Base-by-base conservation (phyloP, 2,888 invertebrate genomes). In the Chrysolina oricalcia region DNA sequence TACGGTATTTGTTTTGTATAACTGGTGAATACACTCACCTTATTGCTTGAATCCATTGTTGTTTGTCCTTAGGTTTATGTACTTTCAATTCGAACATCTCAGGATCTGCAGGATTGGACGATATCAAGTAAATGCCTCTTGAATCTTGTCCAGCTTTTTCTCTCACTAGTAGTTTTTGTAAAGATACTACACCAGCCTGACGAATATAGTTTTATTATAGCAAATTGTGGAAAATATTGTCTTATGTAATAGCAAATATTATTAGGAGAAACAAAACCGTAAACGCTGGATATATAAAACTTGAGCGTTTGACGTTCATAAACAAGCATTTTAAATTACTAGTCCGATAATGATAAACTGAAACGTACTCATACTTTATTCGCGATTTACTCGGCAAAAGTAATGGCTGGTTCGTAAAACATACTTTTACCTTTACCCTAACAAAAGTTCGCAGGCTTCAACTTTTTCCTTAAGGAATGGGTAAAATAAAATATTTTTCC, bases 41-140 rank as follows among this genome's bases (percentile, higher is more conserved):
- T 83, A 98, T 94, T 50, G 95, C 93, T 85, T 94, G 94, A 86
- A 98, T 96, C 98, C 98, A 98, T 13, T 92, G 90, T 85, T 95
- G 94, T 86, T 97, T 95, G 84, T 98, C 97, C 88, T 96, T 96
- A 41, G 97, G 97, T 79, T 95, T 93, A 85, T 96, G 95, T 35
- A 94, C 93, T 86, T 97, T 93, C 70, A 98, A 90, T 87, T 98
- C 98, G 87, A 98, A 98, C 98, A 98, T 98, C 90, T 98, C 98
- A 0, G 98, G 98, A 86, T 95, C 96, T 5, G 93, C 92, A 6
- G 97, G 96, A 85, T 97, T 97, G 81, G 97, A 96, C 80, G 96
- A 96, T 83, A 98, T 97, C 72, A 98, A 92, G 89, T 98, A 98
- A 84, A 98, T 93, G 0, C 97, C 96, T 4, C 95, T 91, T 2